Conservation (phyloP, 2,113 vertebrate species). For the Eubucco bourcierii region DNA sequence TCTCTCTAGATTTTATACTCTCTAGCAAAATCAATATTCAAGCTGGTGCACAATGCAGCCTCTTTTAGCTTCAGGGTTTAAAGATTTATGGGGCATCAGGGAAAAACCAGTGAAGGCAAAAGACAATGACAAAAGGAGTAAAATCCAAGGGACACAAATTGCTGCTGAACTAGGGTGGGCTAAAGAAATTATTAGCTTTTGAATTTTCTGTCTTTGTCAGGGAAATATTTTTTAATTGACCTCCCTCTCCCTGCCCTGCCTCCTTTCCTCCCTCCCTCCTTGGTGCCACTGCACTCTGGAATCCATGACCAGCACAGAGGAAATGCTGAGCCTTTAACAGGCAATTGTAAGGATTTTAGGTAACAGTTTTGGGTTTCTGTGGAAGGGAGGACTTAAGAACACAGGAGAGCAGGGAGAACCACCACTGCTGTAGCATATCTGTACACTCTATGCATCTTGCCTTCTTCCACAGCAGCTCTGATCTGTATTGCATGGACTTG, state of each 20-base stretch:
- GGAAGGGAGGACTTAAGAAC: not conserved
- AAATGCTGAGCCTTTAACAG: not conserved
- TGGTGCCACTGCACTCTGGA: not conserved
- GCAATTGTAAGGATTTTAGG: not conserved
- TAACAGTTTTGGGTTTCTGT: not conserved
- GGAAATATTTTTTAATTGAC: not conserved
- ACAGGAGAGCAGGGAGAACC: not conserved
- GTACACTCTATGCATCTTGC: not conserved
- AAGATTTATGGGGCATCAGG: conserved; percentile 21
- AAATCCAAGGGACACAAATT: not conserved
- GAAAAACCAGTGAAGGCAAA: conserved; percentile 28
- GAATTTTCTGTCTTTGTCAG: not conserved
- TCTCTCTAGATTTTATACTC: conserved; percentile 43
- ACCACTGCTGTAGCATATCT: not conserved
- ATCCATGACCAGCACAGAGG: not conserved
- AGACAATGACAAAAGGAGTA: conserved; percentile 21
- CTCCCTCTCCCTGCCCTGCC: rapidly evolving
- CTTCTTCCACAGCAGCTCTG: not conserved
- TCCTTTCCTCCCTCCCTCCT: not conserved
- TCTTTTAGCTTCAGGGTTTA: conserved; percentile 31
- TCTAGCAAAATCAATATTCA: conserved; percentile 49
- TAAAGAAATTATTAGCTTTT: not conserved
- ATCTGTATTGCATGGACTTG: not conserved
- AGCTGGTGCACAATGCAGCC: not conserved
- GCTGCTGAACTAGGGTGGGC: not conserved